Evolutionary conservation across 37 sponge, comb jelly and placozoan genomes (phyloP), one percentile per base, ranked within the genome.

Genomic region (Mnemiopsis leidyi): DNA sequence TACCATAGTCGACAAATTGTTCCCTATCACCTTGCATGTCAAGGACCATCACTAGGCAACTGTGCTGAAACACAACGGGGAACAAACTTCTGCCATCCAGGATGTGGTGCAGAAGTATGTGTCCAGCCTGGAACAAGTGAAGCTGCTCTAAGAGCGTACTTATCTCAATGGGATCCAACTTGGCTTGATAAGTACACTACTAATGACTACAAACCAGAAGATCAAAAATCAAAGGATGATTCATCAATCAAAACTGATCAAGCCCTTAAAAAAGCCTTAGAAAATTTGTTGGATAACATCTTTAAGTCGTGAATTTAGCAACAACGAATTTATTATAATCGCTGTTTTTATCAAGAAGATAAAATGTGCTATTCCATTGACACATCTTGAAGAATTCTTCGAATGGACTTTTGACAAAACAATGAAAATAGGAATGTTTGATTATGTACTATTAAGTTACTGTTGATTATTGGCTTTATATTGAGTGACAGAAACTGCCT

Each of bases 1-100:
- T 85, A 85, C 90, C 90, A 85, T 61, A 85, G 90, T 33, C 38
- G 90, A 39, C 33, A 35, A 18, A 40, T 40, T 18, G 35, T 33
- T 7, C 90, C 90, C 28, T 85, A 85, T 61, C 90, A 85, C 61
- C 40, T 85, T 7, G 90, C 90, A 0, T 85, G 90, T 38, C 90
- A 85, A 37, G 90, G 90, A 25, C 90, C 90, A 13, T 85, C 90
- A 28, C 61, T 85, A 61, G 90, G 90, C 0, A 36, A 33, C 25
- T 85, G 90, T 85, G 48, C 39, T 39, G 23, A 38, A 13, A 85
- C 90, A 36, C 90, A 85, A 37, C 9, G 35, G 48, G 90, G 90
- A 13, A 85, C 90, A 28, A 85, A 85, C 90, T 85, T 26, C 90
- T 85, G 90, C 23, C 90, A 85, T 40, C 90, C 90, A 3, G 90